Evolutionary conservation across 2,797 vertebrate genomes (phyloP).

Genomic region (Crenichthys baileyi): DNA sequence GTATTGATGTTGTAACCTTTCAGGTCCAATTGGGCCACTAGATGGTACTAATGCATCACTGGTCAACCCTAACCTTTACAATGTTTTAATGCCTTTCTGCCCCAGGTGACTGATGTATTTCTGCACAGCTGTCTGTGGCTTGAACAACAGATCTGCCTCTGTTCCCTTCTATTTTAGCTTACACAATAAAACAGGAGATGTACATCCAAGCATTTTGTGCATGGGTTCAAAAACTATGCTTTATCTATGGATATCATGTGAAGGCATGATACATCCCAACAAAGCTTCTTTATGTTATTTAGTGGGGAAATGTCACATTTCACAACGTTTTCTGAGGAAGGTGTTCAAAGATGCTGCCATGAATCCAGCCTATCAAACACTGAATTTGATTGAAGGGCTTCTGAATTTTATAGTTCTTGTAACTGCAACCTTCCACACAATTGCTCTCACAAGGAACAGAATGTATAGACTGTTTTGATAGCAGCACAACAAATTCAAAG

Average conservation of each 20-base stretch:
- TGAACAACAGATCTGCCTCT: constrained; percentile 63
- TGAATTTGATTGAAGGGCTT: constrained; percentile 58
- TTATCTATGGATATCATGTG: constrained; percentile 52
- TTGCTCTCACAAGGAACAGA: constrained; percentile 16
- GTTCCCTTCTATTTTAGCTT: constrained; percentile 65
- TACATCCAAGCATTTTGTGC: constrained; percentile 58
- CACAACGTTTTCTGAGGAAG: constrained; percentile 45
- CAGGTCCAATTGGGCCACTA: constrained; percentile 65
- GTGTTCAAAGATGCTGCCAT: constrained; percentile 67
- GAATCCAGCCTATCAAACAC: constrained; percentile 21
- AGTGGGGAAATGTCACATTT: constrained; percentile 51
- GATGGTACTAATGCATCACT: constrained; percentile 78
- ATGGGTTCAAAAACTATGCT: constrained; percentile 59
- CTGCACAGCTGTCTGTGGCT: constrained; percentile 73
- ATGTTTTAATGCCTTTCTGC: constrained; percentile 20
- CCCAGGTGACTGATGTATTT: constrained; percentile 43
- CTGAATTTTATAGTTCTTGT: constrained; percentile 66
- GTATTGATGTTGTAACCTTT: constrained; percentile 45
- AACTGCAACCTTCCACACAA: constrained; percentile 46
- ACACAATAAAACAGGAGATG: constrained; percentile 33
- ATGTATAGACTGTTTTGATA: constrained; percentile 54
- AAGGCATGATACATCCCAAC: constrained; percentile 54
- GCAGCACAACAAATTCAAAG: constrained; percentile 16
- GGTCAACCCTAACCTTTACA: constrained; percentile 56
- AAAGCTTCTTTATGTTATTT: constrained; percentile 70